phyloP scores from a whole-genome alignment of 2,888 invertebrate species.

The Aphodius sticticus region DNA sequence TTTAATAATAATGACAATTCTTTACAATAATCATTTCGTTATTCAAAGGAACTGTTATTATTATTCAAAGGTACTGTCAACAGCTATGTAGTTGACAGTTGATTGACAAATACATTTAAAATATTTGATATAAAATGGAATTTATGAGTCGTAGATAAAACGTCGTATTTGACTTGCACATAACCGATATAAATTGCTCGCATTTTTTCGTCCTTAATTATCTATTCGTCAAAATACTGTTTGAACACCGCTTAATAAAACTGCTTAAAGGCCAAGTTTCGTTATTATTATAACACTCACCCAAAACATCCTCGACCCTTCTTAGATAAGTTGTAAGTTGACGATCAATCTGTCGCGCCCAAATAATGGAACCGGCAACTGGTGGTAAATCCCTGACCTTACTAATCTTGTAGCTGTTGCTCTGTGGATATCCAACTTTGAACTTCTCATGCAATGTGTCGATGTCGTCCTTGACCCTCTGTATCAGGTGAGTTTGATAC shows the following conservation, averaged over 20 bases:
- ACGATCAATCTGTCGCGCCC: conserved; percentile 98
- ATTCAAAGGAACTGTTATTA: no score
- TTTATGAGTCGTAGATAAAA: no score
- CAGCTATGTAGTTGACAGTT: no score
- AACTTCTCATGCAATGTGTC: conserved; percentile 98
- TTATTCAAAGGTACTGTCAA: no score
- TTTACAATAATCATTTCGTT: no score
- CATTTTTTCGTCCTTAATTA: no score
- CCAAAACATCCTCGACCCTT: conserved; percentile 97
- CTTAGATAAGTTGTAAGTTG: conserved; percentile 95
- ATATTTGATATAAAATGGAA: no score
- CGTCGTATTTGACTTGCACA: no score
- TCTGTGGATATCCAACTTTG: conserved; percentile 96
- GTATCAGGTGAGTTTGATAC: conserved; percentile 98
- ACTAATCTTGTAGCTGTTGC: conserved; percentile 91
- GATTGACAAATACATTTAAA: no score
- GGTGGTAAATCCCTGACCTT: conserved; percentile 94
- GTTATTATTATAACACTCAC: conserved; percentile 60
- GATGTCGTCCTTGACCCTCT: conserved; percentile 98
- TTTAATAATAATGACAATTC: no score
- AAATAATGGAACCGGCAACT: conserved; percentile 97
- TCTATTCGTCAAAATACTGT: background rate
- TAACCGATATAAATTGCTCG: no score
- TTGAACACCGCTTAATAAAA: background rate
- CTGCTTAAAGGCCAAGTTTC: background rate